Evolutionary conservation across 1,140 invertebrate genomes (phyloP).

Genomic region (Halesus radiatus): DNA sequence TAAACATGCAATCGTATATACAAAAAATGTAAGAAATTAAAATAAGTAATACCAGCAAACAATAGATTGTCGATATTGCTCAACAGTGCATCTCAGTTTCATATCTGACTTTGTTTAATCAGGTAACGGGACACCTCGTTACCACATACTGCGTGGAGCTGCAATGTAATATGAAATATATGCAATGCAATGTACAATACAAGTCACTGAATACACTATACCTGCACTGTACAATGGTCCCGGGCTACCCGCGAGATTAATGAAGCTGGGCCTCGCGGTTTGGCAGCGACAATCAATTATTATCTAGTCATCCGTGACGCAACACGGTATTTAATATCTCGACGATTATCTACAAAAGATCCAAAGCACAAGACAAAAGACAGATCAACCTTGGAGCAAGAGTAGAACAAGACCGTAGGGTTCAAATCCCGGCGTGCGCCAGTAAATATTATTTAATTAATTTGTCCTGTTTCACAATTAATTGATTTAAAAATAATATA

Average conservation of each 20-base stretch:
- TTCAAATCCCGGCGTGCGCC: too few species aligned
- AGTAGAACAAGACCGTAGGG: too few species aligned
- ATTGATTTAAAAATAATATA: too few species aligned
- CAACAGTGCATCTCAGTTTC: conserved; percentile 15
- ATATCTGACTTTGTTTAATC: neutral
- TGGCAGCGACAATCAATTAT: neutral
- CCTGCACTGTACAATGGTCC: neutral
- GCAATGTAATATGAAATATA: neutral
- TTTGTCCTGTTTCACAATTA: too few species aligned
- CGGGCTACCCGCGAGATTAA: neutral
- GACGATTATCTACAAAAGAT: neutral
- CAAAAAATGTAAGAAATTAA: too few species aligned
- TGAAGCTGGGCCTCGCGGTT: neutral
- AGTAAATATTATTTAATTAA: too few species aligned
- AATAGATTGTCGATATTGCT: neutral
- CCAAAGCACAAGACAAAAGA: too few species aligned
- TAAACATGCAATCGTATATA: too few species aligned
- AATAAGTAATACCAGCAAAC: too few species aligned
- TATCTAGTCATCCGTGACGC: neutral
- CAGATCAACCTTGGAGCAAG: too few species aligned
- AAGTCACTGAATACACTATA: neutral
- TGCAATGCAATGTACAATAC: neutral
- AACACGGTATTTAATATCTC: neutral
- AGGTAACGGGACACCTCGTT: conserved; percentile 2
- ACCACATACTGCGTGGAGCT: neutral